phyloP scores from a whole-genome alignment of 2,113 vertebrate species.

The Ornithorhynchus anatinus region DNA sequence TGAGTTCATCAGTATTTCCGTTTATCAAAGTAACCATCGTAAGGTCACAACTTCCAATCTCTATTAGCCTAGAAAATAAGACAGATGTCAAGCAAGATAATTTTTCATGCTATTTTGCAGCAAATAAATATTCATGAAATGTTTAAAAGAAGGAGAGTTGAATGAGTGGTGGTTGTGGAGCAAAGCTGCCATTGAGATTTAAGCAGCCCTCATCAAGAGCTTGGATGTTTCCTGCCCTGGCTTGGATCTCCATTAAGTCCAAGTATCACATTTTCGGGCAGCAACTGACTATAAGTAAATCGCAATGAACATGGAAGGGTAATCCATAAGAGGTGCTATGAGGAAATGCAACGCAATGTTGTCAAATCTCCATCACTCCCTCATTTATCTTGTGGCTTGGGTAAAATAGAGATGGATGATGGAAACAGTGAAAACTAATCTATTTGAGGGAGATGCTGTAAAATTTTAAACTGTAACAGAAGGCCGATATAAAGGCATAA shows the following conservation, averaged over 20 bases:
- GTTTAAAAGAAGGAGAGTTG: no score
- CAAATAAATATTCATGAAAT: constrained; percentile 27
- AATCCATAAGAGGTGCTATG: not conserved
- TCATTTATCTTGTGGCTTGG: not conserved
- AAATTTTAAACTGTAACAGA: constrained; percentile 33
- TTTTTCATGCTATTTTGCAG: constrained; percentile 25
- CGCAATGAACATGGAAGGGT: not conserved
- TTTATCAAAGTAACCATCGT: not conserved
- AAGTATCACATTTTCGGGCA: constrained; percentile 2
- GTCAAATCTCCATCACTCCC: not conserved
- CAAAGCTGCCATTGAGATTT: not conserved
- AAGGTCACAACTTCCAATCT: not conserved
- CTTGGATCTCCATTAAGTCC: constrained; percentile 1
- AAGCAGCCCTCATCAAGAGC: not conserved
- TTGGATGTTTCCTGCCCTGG: constrained; percentile 3
- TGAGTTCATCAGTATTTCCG: not conserved
- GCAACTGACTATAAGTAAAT: not conserved
- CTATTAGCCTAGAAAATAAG: not conserved
- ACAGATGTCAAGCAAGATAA: constrained; percentile 9
- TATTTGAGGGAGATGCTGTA: constrained; percentile 3
- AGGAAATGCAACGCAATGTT: not conserved
- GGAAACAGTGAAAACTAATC: constrained; percentile 4
- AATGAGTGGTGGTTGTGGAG: no score
- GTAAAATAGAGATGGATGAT: constrained; percentile 10
- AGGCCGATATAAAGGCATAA: not conserved